A percentile compares a stretch with the other conserved stretches of the same genome.
phyloP scores from a whole-genome alignment of 2,888 invertebrate genomes.

The Rhimphoctona megacephalus region DNA sequence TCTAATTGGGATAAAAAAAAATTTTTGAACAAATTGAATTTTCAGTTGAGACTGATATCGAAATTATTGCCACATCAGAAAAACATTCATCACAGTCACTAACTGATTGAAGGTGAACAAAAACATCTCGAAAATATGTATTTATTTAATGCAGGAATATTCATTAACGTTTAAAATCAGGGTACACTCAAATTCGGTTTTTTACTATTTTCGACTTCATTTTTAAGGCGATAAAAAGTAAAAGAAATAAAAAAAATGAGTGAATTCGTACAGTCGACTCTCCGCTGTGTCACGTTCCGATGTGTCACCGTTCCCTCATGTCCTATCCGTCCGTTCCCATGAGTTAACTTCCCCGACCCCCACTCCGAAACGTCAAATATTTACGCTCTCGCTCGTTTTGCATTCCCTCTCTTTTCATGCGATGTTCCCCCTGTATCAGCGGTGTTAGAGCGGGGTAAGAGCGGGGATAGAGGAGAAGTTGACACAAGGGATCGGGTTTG shows the following conservation, averaged over 20 bases:
- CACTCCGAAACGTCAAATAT: too few species aligned
- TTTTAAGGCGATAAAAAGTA: background rate
- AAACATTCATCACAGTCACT: background rate
- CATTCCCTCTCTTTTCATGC: too few species aligned
- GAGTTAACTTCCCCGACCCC: too few species aligned
- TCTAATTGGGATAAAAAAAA: background rate
- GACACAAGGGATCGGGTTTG: too few species aligned
- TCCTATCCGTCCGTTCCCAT: too few species aligned
- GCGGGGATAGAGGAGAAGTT: too few species aligned
- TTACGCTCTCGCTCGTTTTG: too few species aligned
- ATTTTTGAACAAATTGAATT: slow-evolving; percentile 3
- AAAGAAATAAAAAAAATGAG: background rate
- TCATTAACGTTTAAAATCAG: slow-evolving; percentile 34
- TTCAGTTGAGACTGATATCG: background rate
- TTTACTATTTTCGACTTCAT: background rate
- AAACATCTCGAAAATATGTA: background rate
- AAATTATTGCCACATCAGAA: background rate
- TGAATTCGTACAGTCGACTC: too few species aligned
- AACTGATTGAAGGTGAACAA: background rate
- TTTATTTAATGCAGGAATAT: slow-evolving; percentile 11
- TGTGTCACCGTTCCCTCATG: too few species aligned
- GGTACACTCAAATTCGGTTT: background rate
- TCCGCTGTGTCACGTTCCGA: too few species aligned
- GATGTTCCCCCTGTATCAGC: too few species aligned
- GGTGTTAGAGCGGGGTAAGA: too few species aligned